A percentile compares a stretch with the other conserved stretches of the same genome.
phyloP scores from a whole-genome alignment of 2,888 invertebrate species.

The Coleophora flavipennella region DNA sequence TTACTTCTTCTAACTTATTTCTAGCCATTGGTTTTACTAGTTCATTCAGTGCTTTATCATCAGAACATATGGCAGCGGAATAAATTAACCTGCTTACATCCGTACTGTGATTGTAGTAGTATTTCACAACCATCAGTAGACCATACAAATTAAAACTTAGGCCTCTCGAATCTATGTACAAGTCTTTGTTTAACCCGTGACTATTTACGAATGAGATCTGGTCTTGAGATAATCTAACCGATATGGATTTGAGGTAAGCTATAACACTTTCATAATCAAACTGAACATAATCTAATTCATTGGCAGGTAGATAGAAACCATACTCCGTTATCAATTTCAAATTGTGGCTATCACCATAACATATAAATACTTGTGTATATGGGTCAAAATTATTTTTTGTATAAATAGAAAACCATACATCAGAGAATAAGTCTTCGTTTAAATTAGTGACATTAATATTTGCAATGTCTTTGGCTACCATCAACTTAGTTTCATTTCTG shows the following conservation, averaged over 20 bases:
- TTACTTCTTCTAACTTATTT: conserved; percentile 37
- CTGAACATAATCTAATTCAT: conserved; percentile 77
- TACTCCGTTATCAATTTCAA: conserved; percentile 87
- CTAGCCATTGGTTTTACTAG: conserved; percentile 49
- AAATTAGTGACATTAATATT: conserved; percentile 38
- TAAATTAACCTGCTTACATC: conserved; percentile 59
- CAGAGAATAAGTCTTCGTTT: conserved; percentile 41
- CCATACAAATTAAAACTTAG: conserved; percentile 78
- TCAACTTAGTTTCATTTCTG: conserved; percentile 64
- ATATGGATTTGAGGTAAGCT: conserved; percentile 39
- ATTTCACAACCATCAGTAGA: conserved; percentile 57
- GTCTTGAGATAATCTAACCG: conserved; percentile 61
- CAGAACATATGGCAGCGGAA: conserved; percentile 55
- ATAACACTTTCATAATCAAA: conserved; percentile 72
- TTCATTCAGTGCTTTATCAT: conserved; percentile 46
- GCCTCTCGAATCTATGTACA: conserved; percentile 76
- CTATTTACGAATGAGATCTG: conserved; percentile 76
- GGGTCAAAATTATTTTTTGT: conserved; percentile 69
- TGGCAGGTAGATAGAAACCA: conserved; percentile 83
- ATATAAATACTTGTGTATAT: conserved; percentile 87
- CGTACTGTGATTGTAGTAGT: conserved; percentile 46
- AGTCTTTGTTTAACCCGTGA: conserved; percentile 73
- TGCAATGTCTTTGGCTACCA: conserved; percentile 41
- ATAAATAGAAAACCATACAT: conserved; percentile 58
- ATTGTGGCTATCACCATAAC: conserved; percentile 89